These are phyloP conservation scores for Aphrophora alni DNA, from an alignment of 2,888 invertebrate genomes.

Conservation along the genomic window DNA sequence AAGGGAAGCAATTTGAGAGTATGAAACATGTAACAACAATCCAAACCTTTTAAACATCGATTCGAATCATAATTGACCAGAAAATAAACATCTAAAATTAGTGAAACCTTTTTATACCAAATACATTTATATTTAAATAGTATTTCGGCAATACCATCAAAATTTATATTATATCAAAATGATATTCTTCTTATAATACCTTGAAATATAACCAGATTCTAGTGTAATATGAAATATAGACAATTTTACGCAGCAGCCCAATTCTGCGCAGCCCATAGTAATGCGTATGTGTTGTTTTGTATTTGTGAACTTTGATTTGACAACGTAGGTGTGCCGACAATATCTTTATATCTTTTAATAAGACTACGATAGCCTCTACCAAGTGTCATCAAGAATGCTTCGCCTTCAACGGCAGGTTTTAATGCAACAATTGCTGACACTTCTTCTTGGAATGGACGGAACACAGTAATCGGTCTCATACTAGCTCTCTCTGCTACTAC, in stretches of 20 bases:
- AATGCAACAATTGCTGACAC: slow-evolving; percentile 70
- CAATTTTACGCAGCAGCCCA: slow-evolving; percentile 48
- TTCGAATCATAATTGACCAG: background rate
- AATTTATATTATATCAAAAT: background rate
- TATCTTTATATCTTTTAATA: slow-evolving; percentile 50
- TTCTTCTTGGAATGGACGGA: slow-evolving; percentile 88
- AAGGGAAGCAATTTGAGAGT: background rate
- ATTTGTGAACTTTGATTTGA: slow-evolving; percentile 22
- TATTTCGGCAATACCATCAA: background rate
- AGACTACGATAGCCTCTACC: slow-evolving; percentile 86
- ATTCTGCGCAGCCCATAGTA: slow-evolving; percentile 48
- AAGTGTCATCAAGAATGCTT: slow-evolving; percentile 71
- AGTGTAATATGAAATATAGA: background rate
- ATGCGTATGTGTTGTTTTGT: slow-evolving; percentile 38
- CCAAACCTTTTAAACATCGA: background rate
- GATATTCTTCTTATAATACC: background rate
- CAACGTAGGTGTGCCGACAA: slow-evolving; percentile 28
- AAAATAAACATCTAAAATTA: too few species aligned
- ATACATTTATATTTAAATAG: background rate
- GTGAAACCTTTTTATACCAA: background rate
- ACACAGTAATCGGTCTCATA: slow-evolving; percentile 88
- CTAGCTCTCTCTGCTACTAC: slow-evolving; percentile 84
- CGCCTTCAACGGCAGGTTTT: slow-evolving; percentile 55
- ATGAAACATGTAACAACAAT: background rate
- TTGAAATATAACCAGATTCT: background rate